These are phyloP conservation scores for Bursaphelenchus mucronatus DNA, from an alignment of 1,140 invertebrate genomes.

Conservation along the genomic window DNA sequence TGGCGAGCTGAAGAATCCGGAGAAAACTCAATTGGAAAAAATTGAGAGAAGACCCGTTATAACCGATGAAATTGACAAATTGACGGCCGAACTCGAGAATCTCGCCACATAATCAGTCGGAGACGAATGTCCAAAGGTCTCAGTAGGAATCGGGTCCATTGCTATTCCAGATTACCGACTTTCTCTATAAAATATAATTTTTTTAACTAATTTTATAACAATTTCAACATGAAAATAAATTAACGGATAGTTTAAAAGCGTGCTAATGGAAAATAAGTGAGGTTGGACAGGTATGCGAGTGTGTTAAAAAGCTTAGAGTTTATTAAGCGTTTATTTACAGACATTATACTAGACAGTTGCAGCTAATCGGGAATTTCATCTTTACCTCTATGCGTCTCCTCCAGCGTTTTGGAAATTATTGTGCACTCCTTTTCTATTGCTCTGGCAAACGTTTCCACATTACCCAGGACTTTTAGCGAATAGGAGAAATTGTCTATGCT, in stretches of 20 bases:
- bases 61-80: conserved; percentile 60
- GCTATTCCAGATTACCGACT: too few relatives aligned
- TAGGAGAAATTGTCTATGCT: conserved; percentile 23
- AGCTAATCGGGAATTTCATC: neutral
- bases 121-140: too few relatives aligned
- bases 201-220: too few relatives aligned
- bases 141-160: too few relatives aligned
- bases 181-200: too few relatives aligned
- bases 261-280: too few relatives aligned
- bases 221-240: too few relatives aligned
- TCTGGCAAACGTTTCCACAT: conserved; percentile 95
- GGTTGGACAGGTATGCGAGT: too few relatives aligned
- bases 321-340: conserved; percentile 13
- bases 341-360: neutral
- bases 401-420: conserved; percentile 82
- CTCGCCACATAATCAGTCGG: conserved; percentile 26
- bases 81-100: conserved; percentile 53
- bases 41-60: conserved; percentile 55
- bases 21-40: conserved; percentile 59
- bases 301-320: conserved; percentile 1
- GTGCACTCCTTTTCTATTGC: conserved; percentile 94
- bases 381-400: conserved; percentile 84
- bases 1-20: conserved; percentile 48
- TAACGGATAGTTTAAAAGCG: too few relatives aligned
- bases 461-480: conserved; percentile 70